Evolutionary conservation across 2,888 invertebrate species (phyloP), one percentile per base, ranked within the genome.

Genomic region (Calameuta pallipes): DNA sequence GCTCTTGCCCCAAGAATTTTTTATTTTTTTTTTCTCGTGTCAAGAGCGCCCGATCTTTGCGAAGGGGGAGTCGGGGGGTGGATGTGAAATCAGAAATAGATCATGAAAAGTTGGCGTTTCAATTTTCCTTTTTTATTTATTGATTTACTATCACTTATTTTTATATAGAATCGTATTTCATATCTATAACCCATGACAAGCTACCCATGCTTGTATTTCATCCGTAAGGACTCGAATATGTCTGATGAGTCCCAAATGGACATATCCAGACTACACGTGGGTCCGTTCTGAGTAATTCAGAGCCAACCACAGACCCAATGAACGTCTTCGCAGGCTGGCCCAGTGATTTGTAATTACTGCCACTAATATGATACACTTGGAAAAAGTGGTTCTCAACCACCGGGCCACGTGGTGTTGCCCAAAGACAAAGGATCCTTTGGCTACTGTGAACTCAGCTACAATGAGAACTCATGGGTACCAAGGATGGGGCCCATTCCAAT

Each of bases 301-400:
- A 56, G 23, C 56, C 56, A 31, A 34, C 31, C 71, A 31, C 71
- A 71, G 74, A 23, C 35, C 74, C 36, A n/a, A 0, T 6, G 74
- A 30, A 79, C 81, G 76, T 71, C 33, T 71, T 79, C 82, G 83
- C 82, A 82, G 81, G 85, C 84, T 84, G 81, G 36, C 34, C 77
- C 83, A 77, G 81, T 84, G 86, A 87, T 88, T 88, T 87, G 87
- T 87, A 88, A 88, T 88, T 88, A 85, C 86, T 75, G 83, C 82
- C 82, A 76, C 83, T 88, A 87, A 88, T 88, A 84, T 81, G 87
- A 86, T 88, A 78, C 78, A 76, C 78, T 78, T 75, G 56, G 73
- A 34, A n/a, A 15, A 82, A 84, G 84, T 69, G 85, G 81, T 76
- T 85, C 81, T 81, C 87, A 82, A 79, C 74, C 79, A 56, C 23